Conservation (phyloP, 2,797 vertebrate species). For the Rhodeus uyekii region DNA sequence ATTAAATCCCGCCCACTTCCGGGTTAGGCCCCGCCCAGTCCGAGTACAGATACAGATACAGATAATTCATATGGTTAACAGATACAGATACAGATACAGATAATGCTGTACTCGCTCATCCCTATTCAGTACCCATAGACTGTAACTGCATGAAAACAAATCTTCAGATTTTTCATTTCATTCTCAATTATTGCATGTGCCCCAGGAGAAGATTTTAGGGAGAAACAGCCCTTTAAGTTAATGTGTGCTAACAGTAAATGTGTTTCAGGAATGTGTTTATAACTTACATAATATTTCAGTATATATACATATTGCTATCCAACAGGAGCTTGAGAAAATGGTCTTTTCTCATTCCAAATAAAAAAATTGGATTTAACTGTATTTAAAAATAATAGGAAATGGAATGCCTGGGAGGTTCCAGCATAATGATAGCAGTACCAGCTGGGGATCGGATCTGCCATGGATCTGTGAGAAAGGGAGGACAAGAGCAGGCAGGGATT, state of each 20-base stretch:
- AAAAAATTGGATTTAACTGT: constrained; percentile 66
- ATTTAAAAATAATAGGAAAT: constrained; percentile 73
- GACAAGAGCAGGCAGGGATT: not conserved
- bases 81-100: no score
- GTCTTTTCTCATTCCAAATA: constrained; percentile 54
- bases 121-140: not conserved
- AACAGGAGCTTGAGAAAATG: constrained; percentile 67
- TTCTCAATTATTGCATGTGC: not conserved
- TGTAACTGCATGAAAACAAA: not conserved
- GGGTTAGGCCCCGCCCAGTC: no score
- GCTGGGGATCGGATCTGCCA: constrained; percentile 61
- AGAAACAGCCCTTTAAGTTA: not conserved
- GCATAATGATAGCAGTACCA: constrained; percentile 64
- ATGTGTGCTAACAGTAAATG: constrained; percentile 46
- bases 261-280: constrained; percentile 58
- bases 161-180: no score
- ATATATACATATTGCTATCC: constrained; percentile 55
- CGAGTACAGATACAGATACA: no score
- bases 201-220: not conserved
- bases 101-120: no score
- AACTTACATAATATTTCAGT: constrained; percentile 50
- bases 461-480: constrained; percentile 34
- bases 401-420: constrained; percentile 43
- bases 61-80: no score
- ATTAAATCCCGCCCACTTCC: no score